These are phyloP conservation scores for Chlamydotis undulata DNA, from an alignment of 2,113 vertebrate genomes.

Conservation along the genomic window DNA sequence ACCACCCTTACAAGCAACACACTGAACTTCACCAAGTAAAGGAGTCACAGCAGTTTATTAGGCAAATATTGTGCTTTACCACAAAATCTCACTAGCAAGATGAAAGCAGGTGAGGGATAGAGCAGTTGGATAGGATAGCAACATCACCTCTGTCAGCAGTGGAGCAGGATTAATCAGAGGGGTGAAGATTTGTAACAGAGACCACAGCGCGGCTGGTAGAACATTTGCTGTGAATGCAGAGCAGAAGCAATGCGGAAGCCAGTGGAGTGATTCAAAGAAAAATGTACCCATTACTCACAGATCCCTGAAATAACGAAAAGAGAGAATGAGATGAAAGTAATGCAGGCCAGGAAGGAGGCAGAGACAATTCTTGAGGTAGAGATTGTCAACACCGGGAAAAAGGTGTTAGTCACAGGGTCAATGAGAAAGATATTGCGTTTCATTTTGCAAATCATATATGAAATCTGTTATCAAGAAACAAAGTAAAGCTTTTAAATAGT, in stretches of 20 bases:
- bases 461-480: neutral
- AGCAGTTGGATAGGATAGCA: neutral
- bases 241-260: neutral
- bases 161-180: neutral
- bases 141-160: neutral
- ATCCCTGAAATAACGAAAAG: neutral
- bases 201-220: neutral
- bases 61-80: neutral
- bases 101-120: neutral
- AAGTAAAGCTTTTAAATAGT: neutral
- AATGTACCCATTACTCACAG: neutral
- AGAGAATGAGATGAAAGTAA: neutral
- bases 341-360: neutral
- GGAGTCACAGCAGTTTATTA: neutral
- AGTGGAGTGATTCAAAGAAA: neutral
- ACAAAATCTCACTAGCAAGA: neutral
- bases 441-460: neutral
- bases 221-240: neutral
- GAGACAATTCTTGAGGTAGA: neutral
- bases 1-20: neutral
- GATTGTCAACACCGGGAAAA: rapidly evolving
- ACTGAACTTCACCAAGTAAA: neutral
- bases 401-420: neutral
- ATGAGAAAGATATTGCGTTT: neutral
- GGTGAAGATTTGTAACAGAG: neutral